phyloP scores from a whole-genome alignment of 2,797 vertebrate species.

The Sebastes steindachneri region DNA sequence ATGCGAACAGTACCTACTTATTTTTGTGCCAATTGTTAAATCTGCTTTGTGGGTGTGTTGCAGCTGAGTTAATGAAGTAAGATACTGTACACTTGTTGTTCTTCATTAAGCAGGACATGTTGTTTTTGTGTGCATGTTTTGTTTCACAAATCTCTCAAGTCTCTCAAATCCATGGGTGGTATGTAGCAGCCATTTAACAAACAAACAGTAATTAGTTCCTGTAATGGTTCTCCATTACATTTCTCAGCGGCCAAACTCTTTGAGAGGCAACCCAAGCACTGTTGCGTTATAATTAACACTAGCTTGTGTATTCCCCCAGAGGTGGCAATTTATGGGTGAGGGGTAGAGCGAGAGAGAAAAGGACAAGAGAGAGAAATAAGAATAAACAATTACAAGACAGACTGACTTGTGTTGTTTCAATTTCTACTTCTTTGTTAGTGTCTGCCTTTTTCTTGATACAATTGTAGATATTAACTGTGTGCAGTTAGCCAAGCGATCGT shows the following conservation, averaged over 20 bases:
- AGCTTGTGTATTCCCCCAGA: constrained; percentile 59
- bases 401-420: constrained; percentile 14
- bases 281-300: constrained; percentile 71
- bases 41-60: constrained; percentile 33
- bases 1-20: constrained; percentile 7
- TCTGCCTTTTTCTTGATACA: not conserved
- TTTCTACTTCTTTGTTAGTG: not conserved
- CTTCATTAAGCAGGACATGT: constrained; percentile 54
- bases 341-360: constrained; percentile 13
- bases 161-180: constrained; percentile 69
- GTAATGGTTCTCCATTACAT: constrained; percentile 75
- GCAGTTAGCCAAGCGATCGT: not conserved
- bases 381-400: not conserved
- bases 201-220: constrained; percentile 79
- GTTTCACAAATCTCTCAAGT: constrained; percentile 45
- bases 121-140: constrained; percentile 37
- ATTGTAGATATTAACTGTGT: not conserved
- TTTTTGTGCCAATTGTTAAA: constrained; percentile 35
- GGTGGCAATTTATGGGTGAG: constrained; percentile 53
- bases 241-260: constrained; percentile 71
- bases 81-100: constrained; percentile 42
- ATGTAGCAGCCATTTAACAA: constrained; percentile 67
- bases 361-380: not conserved
- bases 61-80: constrained; percentile 51
- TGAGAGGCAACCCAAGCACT: constrained; percentile 61